A percentile compares a stretch with the other conserved stretches of the same genome.
Conservation (phyloP, 2,113 vertebrate genomes). For the Crotalus viridis region DNA sequence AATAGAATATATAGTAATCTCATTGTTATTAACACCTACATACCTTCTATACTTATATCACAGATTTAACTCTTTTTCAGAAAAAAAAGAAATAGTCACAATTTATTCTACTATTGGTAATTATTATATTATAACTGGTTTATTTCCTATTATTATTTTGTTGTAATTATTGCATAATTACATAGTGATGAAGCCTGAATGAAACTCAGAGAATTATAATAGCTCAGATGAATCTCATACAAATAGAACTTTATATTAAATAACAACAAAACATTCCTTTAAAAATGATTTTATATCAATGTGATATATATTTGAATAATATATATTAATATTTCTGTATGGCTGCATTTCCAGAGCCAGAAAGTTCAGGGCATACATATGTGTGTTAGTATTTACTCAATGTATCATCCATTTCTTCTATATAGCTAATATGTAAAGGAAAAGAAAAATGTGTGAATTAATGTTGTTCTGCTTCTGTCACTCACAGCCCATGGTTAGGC, state of each 20-base stretch:
- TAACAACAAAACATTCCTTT: background rate
- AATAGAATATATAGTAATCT: constrained; percentile 37
- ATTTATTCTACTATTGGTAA: constrained; percentile 53
- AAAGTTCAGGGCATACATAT: background rate
- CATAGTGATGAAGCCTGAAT: constrained; percentile 22
- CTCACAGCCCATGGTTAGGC: background rate
- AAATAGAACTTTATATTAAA: constrained; percentile 5
- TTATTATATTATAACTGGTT: constrained; percentile 24
- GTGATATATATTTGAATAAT: background rate
- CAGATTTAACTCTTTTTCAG: constrained; percentile 39
- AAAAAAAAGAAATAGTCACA: constrained; percentile 41
- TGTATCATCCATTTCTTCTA: background rate
- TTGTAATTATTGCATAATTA: background rate
- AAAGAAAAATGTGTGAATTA: background rate
- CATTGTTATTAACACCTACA: constrained; percentile 52
- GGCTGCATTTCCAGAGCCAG: background rate
- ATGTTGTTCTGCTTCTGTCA: background rate
- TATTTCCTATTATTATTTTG: constrained; percentile 17
- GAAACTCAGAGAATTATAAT: constrained; percentile 11
- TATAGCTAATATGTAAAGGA: background rate
- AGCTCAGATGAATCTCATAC: background rate
- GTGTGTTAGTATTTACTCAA: background rate
- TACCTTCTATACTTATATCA: constrained; percentile 53
- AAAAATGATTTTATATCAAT: background rate
- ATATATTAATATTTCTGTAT: background rate